phyloP scores from a whole-genome alignment of 2,113 vertebrate species.

The Centropus bengalensis region DNA sequence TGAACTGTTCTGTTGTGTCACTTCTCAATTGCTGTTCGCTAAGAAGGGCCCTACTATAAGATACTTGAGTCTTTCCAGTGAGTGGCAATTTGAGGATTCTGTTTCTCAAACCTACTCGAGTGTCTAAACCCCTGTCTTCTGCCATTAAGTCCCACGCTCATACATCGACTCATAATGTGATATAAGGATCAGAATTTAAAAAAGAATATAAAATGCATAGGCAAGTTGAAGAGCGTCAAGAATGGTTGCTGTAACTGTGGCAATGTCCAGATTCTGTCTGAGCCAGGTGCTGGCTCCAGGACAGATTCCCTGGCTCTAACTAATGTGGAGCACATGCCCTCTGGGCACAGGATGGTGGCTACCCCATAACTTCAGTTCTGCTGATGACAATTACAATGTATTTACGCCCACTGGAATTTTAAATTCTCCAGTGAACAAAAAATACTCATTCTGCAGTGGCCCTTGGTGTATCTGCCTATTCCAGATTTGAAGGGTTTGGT shows the following conservation, averaged over 20 bases:
- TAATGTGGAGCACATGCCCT: neutral
- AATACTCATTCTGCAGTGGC: neutral
- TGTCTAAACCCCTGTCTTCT: neutral
- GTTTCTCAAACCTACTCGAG: neutral
- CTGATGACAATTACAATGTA: neutral
- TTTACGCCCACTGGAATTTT: neutral
- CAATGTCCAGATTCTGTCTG: neutral
- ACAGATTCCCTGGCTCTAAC: fast-evolving
- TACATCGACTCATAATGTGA: neutral
- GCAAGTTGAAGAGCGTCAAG: neutral
- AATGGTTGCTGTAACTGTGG: neutral
- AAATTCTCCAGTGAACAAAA: neutral
- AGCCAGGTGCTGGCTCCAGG: neutral
- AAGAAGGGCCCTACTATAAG: neutral
- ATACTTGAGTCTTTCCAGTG: neutral
- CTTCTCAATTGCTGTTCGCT: neutral
- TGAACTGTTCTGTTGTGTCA: neutral
- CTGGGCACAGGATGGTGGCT: neutral
- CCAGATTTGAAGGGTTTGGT: neutral
- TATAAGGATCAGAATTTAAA: neutral
- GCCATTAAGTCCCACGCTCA: neutral
- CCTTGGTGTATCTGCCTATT: neutral
- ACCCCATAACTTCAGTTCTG: neutral
- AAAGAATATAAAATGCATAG: neutral
- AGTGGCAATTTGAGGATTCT: neutral